Base-by-base conservation (phyloP, 2,888 invertebrate genomes). In the Leucophenga montana region DNA sequence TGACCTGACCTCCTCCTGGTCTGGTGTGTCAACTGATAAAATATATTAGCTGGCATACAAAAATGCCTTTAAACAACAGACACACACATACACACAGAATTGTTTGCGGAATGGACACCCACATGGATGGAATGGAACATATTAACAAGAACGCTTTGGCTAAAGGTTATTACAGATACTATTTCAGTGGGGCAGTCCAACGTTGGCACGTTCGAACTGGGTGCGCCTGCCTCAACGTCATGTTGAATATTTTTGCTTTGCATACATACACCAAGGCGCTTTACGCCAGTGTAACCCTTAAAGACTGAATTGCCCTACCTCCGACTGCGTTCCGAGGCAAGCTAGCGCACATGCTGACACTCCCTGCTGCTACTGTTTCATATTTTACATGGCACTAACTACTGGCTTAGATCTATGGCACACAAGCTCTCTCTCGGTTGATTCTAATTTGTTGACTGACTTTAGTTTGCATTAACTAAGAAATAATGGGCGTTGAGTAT, bases 211-310 rank as follows among this genome's bases (percentile, higher is more conserved):
- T n/a, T 3, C 20, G 46, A 39, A 50, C 50, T 79, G 74, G 77
- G 77, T 75, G 82, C 76, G 83, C 79, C 77, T 76, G 78, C 78
- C 80, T 79, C 79, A 80, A 69, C 80, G 69, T 70, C 66, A 77
- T 69, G 71, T 69, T 61, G 59, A 69, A 73, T 64, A 33, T 48
- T 64, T 64, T 64, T 46, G 16, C 48, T 64, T 64, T 64, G 62
- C 62, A 64, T 64, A 62, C 46, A 22, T 18, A n/a, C n/a, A n/a
- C n/a, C 46, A 62, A 62, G 57, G 57, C 57, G 57, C 31, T 57
- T 18, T 14, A 27, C 20, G 20, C 16, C 22, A 44, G 62, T 44
- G 27, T 57, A 59, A 59, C 59, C 59, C 59, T 39, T 59, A 64
- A 64, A 20, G 48, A 46, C 16, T 61, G 9, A 5, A 39, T 39